A percentile compares a stretch with the other conserved stretches of the same genome.
These are phyloP conservation scores for Sebastes dallii DNA, from an alignment of 2,797 vertebrate species.

Conservation along the genomic window DNA sequence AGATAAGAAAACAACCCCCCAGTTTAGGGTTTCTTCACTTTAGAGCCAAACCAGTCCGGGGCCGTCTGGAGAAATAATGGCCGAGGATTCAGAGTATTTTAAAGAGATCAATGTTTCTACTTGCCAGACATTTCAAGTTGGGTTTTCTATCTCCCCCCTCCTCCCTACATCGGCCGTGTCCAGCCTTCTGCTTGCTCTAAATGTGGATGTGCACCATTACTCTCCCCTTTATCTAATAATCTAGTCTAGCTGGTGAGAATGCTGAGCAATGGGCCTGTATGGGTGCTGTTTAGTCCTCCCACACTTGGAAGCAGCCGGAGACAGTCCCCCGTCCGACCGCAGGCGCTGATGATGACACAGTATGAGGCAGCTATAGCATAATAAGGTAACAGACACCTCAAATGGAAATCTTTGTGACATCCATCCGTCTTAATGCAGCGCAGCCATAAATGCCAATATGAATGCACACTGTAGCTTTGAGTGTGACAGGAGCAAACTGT, in stretches of 20 bases:
- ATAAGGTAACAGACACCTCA: slow-evolving; percentile 14
- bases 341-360: slow-evolving; percentile 53
- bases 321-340: slow-evolving; percentile 20
- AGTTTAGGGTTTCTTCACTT: slow-evolving; percentile 24
- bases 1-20: background rate
- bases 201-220: slow-evolving; percentile 73
- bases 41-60: slow-evolving; percentile 6
- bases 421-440: slow-evolving; percentile 17
- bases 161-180: slow-evolving; percentile 41
- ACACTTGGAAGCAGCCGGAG: slow-evolving; percentile 53
- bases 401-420: slow-evolving; percentile 34
- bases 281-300: slow-evolving; percentile 58
- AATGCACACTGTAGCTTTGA: slow-evolving; percentile 10
- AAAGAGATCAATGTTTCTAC: slow-evolving; percentile 65
- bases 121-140: slow-evolving; percentile 57
- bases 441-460: background rate
- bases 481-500: slow-evolving; percentile 18
- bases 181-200: slow-evolving; percentile 53
- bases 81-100: slow-evolving; percentile 54
- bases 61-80: slow-evolving; percentile 39
- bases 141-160: slow-evolving; percentile 24
- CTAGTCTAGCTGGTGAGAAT: slow-evolving; percentile 63
- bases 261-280: slow-evolving; percentile 57
- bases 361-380: slow-evolving; percentile 37
- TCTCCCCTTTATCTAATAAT: slow-evolving; percentile 78